Evolutionary conservation across 2,113 vertebrate genomes (phyloP).

Genomic region (Semnornis frantzii): DNA sequence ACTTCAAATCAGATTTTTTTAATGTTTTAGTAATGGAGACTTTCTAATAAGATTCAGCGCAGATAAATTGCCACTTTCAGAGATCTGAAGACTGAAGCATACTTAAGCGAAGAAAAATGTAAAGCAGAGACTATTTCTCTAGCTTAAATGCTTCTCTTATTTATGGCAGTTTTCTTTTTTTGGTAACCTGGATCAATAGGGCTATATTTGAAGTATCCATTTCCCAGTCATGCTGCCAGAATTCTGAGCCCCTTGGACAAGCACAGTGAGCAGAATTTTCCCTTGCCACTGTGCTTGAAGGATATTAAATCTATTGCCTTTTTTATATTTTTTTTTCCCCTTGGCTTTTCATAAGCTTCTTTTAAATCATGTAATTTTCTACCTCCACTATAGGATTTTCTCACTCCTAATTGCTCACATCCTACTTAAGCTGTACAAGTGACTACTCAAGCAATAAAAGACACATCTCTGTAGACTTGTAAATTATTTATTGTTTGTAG

Average conservation of each 20-base stretch:
- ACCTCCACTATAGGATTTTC: not conserved
- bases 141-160: not conserved
- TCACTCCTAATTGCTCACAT: not conserved
- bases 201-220: not conserved
- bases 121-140: not conserved
- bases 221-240: not conserved
- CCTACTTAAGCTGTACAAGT: not conserved
- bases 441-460: not conserved
- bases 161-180: not conserved
- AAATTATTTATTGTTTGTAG: not conserved
- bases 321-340: not conserved
- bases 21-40: not conserved
- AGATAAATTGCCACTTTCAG: not conserved
- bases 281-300: not conserved
- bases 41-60: not conserved
- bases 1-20: not conserved
- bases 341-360: not conserved
- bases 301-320: not conserved
- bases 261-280: not conserved
- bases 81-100: not conserved
- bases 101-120: not conserved
- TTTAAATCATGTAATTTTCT: not conserved
- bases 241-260: not conserved
- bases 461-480: not conserved
- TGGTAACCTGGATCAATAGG: not conserved